Evolutionary conservation across 2,888 invertebrate species (phyloP).

Genomic region (Eilema caniola): DNA sequence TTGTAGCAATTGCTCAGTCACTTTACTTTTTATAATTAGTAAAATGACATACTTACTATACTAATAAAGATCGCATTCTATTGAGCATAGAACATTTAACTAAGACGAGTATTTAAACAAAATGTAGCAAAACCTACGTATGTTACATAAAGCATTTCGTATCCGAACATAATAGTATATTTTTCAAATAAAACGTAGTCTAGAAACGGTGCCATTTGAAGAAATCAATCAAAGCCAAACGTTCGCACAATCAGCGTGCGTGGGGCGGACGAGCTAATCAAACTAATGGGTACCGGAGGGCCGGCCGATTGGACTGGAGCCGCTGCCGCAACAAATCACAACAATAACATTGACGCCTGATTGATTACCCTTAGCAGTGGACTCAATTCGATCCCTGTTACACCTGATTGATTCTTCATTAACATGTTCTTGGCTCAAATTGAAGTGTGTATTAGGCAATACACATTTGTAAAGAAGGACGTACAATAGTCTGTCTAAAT

Average conservation of each 20-base stretch:
- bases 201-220: constrained; percentile 71
- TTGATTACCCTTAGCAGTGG: constrained; percentile 73
- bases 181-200: constrained; percentile 57
- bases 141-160: constrained; percentile 24
- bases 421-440: constrained; percentile 49
- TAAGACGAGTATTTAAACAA: neutral
- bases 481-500: neutral
- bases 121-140: neutral
- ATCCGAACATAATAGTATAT: constrained; percentile 42
- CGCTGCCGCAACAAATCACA: constrained; percentile 79
- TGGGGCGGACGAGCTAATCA: constrained; percentile 82
- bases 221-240: constrained; percentile 81
- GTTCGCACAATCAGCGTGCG: constrained; percentile 79
- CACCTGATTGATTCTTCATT: constrained; percentile 71
- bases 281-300: constrained; percentile 76
- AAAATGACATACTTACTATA: no score
- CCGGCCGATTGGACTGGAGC: constrained; percentile 57
- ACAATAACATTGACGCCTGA: constrained; percentile 80
- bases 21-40: neutral
- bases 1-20: neutral
- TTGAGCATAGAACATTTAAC: neutral
- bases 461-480: neutral
- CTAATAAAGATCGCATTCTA: neutral
- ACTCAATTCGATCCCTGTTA: constrained; percentile 73
- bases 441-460: neutral